These are phyloP conservation scores for Champsocephalus esox DNA, from an alignment of 2,797 vertebrate species.

Conservation along the genomic window DNA sequence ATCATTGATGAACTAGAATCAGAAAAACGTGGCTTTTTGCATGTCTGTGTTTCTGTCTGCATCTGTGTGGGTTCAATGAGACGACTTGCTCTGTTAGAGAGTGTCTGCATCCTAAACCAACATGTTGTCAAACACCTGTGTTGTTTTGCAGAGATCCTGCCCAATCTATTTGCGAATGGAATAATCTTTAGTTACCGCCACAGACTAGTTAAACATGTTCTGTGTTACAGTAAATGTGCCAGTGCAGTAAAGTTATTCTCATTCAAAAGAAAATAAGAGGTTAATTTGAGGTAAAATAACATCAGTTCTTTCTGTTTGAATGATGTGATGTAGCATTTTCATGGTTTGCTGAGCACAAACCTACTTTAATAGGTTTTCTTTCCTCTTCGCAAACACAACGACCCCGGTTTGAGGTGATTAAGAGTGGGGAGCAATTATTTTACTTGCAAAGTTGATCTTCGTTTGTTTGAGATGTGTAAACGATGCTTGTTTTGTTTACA, in stretches of 20 bases:
- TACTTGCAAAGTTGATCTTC: constrained; percentile 36
- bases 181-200: neutral
- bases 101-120: constrained; percentile 2
- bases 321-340: constrained; percentile 72
- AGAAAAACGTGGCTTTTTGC: neutral
- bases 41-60: neutral
- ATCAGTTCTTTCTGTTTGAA: constrained; percentile 67
- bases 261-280: constrained; percentile 35
- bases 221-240: constrained; percentile 27
- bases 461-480: constrained; percentile 23
- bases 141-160: constrained; percentile 12
- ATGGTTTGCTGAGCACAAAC: constrained; percentile 70
- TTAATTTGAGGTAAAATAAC: constrained; percentile 59
- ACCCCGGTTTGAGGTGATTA: constrained; percentile 66
- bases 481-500: constrained; percentile 7
- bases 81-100: neutral
- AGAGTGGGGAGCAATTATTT: constrained; percentile 20
- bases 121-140: constrained; percentile 24
- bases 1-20: constrained; percentile 13
- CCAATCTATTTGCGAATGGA: constrained; percentile 4
- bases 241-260: constrained; percentile 17
- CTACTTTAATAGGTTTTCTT: constrained; percentile 72
- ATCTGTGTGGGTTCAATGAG: neutral
- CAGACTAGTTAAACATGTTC: constrained; percentile 27
- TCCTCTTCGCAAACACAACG: constrained; percentile 59